phyloP scores from a whole-genome alignment of 2,888 invertebrate genomes.

The Drosophila colorata region DNA sequence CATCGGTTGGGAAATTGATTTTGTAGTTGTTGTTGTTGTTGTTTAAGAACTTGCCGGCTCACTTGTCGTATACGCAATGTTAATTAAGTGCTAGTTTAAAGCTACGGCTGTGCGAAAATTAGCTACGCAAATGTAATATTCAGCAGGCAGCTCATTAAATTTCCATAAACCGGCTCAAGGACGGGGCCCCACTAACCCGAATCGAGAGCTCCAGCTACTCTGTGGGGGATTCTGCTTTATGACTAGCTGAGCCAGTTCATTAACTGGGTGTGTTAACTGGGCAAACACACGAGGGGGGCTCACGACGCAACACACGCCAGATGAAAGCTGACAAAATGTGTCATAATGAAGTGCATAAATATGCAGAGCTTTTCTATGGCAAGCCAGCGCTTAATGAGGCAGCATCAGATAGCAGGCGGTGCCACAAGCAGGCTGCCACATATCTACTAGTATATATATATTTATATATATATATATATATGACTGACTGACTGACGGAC shows the following conservation, averaged over 20 bases:
- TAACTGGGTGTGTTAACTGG: constrained; percentile 68
- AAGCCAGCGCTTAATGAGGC: constrained; percentile 58
- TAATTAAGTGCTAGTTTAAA: constrained; percentile 71
- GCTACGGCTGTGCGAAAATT: constrained; percentile 31
- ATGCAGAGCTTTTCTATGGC: constrained; percentile 64
- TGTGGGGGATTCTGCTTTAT: constrained; percentile 7
- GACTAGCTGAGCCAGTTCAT: constrained; percentile 53
- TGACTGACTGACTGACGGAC: too few species aligned
- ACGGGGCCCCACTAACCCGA: constrained; percentile 70
- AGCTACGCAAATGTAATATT: constrained; percentile 50
- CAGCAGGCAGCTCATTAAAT: constrained; percentile 61
- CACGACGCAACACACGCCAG: constrained; percentile 16
- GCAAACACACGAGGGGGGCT: constrained; percentile 52
- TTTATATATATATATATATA: too few species aligned
- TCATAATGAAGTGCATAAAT: constrained; percentile 75
- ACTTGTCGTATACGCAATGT: constrained; percentile 53
- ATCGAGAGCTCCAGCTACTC: constrained; percentile 24
- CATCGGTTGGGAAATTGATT: constrained; percentile 67
- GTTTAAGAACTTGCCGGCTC: constrained; percentile 7
- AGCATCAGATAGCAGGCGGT: constrained; percentile 40
- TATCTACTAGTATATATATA: background rate
- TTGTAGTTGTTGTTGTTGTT: constrained; percentile 16
- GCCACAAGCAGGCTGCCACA: background rate
- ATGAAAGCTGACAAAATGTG: constrained; percentile 63
- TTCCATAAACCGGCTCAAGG: constrained; percentile 58